phyloP scores from a whole-genome alignment of 2,797 vertebrate genomes.

The Microctenopoma lineatum region DNA sequence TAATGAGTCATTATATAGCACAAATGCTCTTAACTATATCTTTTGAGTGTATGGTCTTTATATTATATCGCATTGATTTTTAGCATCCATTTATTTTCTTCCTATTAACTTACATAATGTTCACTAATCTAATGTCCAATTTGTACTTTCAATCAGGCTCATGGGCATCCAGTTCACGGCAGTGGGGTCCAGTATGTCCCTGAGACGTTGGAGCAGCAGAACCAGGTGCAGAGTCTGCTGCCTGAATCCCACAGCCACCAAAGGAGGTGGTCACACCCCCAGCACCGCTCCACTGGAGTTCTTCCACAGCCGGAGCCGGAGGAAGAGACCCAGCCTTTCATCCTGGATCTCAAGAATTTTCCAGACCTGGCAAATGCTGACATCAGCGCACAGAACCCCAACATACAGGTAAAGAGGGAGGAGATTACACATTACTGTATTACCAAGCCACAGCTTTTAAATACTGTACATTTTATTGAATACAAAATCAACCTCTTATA shows the following conservation, averaged over 20 bases:
- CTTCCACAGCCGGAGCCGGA: conserved; percentile 69
- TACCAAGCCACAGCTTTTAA: background rate
- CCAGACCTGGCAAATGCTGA: conserved; percentile 88
- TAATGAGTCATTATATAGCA: conserved; percentile 14
- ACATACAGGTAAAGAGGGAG: conserved; percentile 88
- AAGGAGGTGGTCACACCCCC: conserved; percentile 79
- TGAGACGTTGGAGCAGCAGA: conserved; percentile 69
- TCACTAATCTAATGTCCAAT: background rate
- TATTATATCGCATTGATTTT: background rate
- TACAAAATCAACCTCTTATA: background rate
- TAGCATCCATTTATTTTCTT: background rate
- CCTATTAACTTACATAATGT: background rate
- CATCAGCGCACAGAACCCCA: conserved; percentile 90
- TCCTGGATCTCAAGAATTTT: conserved; percentile 91
- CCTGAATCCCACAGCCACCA: conserved; percentile 72
- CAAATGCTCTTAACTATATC: background rate
- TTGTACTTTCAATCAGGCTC: conserved; percentile 70
- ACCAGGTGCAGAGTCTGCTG: conserved; percentile 82
- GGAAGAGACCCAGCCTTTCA: conserved; percentile 85
- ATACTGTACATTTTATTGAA: background rate
- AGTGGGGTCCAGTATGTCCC: conserved; percentile 64
- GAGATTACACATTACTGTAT: background rate
- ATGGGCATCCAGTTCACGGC: conserved; percentile 59
- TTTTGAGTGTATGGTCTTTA: conserved; percentile 23
- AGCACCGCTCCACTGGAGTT: conserved; percentile 73